Evolutionary conservation across 2,113 vertebrate genomes (phyloP).

Genomic region (Oenanthe melanoleuca): DNA sequence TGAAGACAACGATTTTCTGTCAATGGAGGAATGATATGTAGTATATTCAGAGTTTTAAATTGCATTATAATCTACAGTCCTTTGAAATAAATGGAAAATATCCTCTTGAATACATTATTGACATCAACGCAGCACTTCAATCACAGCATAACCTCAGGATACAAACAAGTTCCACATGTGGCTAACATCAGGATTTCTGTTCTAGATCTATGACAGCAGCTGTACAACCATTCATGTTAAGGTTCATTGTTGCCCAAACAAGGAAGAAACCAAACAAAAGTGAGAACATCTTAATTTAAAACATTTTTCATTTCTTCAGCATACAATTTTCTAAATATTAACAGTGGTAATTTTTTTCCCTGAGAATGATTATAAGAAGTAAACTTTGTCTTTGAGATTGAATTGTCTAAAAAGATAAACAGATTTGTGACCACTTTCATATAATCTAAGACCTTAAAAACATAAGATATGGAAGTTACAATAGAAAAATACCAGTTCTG

Average conservation of each 20-base stretch:
- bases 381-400: background rate
- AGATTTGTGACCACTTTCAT: background rate
- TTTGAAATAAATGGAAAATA: conserved; percentile 15
- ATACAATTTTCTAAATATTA: background rate
- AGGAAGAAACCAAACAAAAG: background rate
- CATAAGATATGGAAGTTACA: background rate
- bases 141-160: background rate
- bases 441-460: background rate
- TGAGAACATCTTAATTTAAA: background rate
- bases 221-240: background rate
- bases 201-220: background rate
- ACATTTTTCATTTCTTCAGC: background rate
- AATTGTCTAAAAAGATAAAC: background rate
- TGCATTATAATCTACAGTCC: background rate
- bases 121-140: background rate
- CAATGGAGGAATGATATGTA: background rate
- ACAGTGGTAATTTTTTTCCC: background rate
- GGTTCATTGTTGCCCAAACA: background rate
- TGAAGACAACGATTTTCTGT: background rate
- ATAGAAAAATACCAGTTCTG: background rate
- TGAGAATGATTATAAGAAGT: background rate
- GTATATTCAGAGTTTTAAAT: background rate
- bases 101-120: background rate
- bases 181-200: background rate
- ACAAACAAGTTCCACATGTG: background rate